These are phyloP conservation scores for Labia minor DNA, from an alignment of 2,888 invertebrate species.

Conservation along the genomic window DNA sequence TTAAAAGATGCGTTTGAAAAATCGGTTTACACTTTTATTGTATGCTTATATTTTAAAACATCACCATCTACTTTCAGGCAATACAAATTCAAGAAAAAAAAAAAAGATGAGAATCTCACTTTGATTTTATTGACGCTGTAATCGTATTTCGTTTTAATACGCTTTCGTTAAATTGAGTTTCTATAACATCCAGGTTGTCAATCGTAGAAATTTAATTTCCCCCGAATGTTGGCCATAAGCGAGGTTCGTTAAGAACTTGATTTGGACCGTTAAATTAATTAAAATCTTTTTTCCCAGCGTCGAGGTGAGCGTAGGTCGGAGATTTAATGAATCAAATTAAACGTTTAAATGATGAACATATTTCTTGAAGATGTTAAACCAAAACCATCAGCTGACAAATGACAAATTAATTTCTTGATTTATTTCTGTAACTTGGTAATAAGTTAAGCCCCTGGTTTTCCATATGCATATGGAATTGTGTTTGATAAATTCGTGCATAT, in stretches of 20 bases:
- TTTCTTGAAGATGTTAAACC: neutral
- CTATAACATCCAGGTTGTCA: neutral
- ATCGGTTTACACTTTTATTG: too few species aligned
- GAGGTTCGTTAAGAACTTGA: constrained; percentile 8
- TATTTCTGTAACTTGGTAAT: constrained; percentile 3
- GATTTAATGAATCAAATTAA: constrained; percentile 13
- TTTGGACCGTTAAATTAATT: constrained; percentile 7
- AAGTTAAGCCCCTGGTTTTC: neutral
- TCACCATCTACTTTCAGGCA: too few species aligned
- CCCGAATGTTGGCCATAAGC: neutral
- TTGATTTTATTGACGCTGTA: neutral
- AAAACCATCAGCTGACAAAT: constrained; percentile 1
- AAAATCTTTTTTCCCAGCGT: neutral
- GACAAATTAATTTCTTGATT: constrained; percentile 3
- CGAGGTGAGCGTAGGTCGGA: constrained; percentile 1
- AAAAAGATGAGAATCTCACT: too few species aligned
- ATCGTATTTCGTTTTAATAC: neutral
- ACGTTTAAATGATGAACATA: constrained; percentile 1
- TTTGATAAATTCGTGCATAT: neutral
- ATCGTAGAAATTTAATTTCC: constrained; percentile 8
- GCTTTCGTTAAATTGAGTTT: constrained; percentile 8
- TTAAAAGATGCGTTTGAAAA: neutral
- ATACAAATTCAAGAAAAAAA: too few species aligned
- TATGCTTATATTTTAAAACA: too few species aligned
- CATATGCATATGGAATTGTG: neutral